A percentile compares a stretch with the other conserved stretches of the same genome.
These are phyloP conservation scores for Proteles cristata DNA, from an alignment of 2,113 vertebrate genomes.

Conservation along the genomic window DNA sequence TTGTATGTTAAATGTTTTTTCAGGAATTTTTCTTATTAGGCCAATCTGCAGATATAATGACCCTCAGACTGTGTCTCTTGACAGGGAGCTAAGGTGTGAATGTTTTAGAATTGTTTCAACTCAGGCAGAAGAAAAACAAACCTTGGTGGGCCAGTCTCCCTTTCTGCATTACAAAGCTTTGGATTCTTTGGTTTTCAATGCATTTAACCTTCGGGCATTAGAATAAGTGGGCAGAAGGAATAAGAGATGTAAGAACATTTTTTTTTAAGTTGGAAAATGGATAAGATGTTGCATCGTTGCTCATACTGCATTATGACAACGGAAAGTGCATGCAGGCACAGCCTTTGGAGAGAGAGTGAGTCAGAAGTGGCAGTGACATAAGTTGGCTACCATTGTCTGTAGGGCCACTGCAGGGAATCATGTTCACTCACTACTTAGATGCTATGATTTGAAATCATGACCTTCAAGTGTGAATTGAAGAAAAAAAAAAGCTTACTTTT, in stretches of 20 bases:
- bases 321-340: neutral
- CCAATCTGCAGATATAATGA: neutral
- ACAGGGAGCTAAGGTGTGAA: neutral
- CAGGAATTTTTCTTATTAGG: constrained; percentile 29
- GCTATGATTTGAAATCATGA: neutral
- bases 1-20: constrained; percentile 27
- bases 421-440: neutral
- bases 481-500: neutral
- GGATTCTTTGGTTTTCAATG: neutral
- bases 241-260: neutral
- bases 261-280: neutral
- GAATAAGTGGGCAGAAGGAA: neutral
- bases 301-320: neutral
- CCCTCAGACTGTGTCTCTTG: neutral
- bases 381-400: neutral
- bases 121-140: neutral
- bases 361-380: neutral
- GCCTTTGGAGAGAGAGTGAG: neutral
- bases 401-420: neutral
- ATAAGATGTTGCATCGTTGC: neutral
- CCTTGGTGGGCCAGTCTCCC: neutral
- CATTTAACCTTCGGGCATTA: constrained; percentile 33
- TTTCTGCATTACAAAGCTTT: neutral
- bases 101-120: neutral
- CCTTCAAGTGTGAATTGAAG: neutral